phyloP scores from a whole-genome alignment of 1,140 invertebrate genomes.

The Venustaconcha ellipsiformis region DNA sequence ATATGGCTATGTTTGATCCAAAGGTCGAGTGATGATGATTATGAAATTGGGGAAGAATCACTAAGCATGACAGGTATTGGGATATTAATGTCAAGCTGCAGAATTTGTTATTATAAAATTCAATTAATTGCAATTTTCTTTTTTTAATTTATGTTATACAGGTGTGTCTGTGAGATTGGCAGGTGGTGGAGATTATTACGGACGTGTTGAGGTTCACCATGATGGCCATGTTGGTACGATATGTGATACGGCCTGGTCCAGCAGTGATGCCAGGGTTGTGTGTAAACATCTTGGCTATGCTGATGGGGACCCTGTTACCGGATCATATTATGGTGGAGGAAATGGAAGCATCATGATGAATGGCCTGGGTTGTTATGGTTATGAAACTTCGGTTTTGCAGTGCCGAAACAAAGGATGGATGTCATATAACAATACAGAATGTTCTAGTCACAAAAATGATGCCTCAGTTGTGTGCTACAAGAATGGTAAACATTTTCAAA shows the following conservation, averaged over 20 bases:
- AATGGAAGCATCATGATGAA: constrained; percentile 51
- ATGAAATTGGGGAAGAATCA: too few species aligned
- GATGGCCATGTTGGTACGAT: constrained; percentile 49
- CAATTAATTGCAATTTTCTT: too few species aligned
- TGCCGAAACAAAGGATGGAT: constrained; percentile 52
- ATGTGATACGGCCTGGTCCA: constrained; percentile 51
- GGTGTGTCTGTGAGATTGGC: constrained; percentile 32
- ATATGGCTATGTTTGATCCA: too few species aligned
- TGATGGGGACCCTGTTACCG: constrained; percentile 37
- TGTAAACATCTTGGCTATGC: constrained; percentile 46
- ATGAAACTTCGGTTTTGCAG: constrained; percentile 42
- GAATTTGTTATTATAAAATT: too few species aligned
- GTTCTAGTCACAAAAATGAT: constrained; percentile 47
- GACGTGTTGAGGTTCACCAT: constrained; percentile 50
- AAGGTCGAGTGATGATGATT: too few species aligned
- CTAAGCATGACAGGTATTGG: too few species aligned
- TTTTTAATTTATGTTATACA: constrained; percentile 1
- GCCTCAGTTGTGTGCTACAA: constrained; percentile 52
- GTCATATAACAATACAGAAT: constrained; percentile 31
- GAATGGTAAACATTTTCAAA: constrained; percentile 38
- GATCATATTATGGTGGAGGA: constrained; percentile 47
- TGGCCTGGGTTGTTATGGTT: constrained; percentile 47
- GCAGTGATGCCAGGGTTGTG: constrained; percentile 45
- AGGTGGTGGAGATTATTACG: constrained; percentile 43
- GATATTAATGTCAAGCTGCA: too few species aligned